A percentile compares a stretch with the other conserved stretches of the same genome.
Conservation (phyloP, 2,113 vertebrate species). For the Heliornis fulica region DNA sequence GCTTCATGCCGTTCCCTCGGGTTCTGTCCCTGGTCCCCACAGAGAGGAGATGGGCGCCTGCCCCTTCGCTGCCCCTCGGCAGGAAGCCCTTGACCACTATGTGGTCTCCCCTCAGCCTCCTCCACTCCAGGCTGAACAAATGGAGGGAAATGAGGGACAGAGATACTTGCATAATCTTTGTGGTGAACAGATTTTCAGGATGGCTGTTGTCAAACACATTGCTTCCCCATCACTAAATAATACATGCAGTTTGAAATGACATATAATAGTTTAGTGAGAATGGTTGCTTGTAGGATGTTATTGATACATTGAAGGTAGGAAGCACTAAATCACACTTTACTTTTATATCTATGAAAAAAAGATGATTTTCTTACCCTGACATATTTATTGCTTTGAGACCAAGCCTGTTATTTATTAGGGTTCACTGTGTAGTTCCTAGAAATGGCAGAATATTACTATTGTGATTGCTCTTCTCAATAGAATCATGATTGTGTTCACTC, state of each 20-base stretch:
- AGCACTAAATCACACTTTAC: background rate
- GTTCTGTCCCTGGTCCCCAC: too few species aligned
- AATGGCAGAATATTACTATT: background rate
- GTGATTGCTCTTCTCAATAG: background rate
- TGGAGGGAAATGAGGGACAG: background rate
- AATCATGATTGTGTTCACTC: background rate
- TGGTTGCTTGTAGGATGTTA: background rate
- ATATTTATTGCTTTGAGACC: background rate
- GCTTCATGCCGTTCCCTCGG: too few species aligned
- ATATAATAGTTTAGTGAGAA: background rate
- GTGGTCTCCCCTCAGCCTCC: too few species aligned
- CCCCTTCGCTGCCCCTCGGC: too few species aligned
- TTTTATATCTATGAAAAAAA: background rate
- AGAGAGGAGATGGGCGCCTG: too few species aligned
- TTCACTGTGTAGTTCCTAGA: background rate
- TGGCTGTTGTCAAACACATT: background rate
- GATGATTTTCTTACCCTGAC: background rate
- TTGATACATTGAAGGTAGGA: background rate
- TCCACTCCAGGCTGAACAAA: too few species aligned
- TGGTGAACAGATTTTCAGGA: background rate
- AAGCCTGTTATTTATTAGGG: slow-evolving; percentile 14
- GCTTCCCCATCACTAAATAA: background rate
- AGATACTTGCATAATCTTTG: background rate
- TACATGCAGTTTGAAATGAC: background rate
- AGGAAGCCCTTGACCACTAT: too few species aligned